Evolutionary conservation across 2,113 vertebrate genomes (phyloP), one percentile per base, ranked within the genome.

Genomic region (Engystomops pustulosus): DNA sequence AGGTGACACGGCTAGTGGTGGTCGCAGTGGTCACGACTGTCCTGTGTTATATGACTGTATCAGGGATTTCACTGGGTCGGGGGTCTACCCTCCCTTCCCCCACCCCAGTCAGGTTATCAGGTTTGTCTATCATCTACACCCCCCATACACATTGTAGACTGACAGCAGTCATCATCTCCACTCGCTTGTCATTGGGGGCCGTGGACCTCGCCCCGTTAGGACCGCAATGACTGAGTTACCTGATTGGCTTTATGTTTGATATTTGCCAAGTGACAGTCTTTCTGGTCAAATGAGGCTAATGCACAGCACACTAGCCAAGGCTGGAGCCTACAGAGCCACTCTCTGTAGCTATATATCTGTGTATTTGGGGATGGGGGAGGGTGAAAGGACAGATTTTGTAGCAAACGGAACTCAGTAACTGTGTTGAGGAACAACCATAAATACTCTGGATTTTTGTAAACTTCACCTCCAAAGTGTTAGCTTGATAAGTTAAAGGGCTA

Each of bases 231-330:
- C 20, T 69, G 58, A 62, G 14, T 87, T 90, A 88, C 89, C 89
- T 89, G 87, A 86, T 89, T 88, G 89, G 89, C 92, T 92, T 88
- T 89, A n/a, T 85, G 90, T 90, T 90, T 91, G 91, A 90, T 85
- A 83, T 92, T 90, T 89, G 91, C 91, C 91, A 89, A 86, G 86
- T 89, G 89, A 91, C 88, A 89, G 91, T 91, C 87, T 88, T 90
- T 91, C 87, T 90, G 91, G 90, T 91, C 92, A 87, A 86, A 88
- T 89, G 88, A 90, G 91, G 92, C 92, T 90, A 87, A 91, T 83
- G 85, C 71, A 88, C 90, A 91, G 92, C 91, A 88, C 90, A 87
- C 90, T 86, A 86, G 87, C 90, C 85, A 87, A 83, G 86, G 88
- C 91, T 87, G 86, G 89, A 89, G 88, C 87, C 90, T 88, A 81